A percentile compares a stretch with the other conserved stretches of the same genome.
These are phyloP conservation scores for Cenopis cana DNA, from an alignment of 2,888 invertebrate genomes.

Conservation along the genomic window DNA sequence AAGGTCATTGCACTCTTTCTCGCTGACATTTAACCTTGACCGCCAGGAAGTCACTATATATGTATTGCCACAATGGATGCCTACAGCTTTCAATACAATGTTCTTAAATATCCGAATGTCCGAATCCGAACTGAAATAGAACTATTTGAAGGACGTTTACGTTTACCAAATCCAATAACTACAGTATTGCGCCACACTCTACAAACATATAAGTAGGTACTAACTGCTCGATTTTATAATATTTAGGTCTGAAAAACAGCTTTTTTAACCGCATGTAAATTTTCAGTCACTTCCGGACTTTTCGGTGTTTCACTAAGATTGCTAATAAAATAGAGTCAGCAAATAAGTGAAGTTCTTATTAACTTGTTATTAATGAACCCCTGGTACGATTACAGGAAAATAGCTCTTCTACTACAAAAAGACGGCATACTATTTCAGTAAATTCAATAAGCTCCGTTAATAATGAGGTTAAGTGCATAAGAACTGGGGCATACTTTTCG, in stretches of 20 bases:
- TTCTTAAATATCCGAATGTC: background rate
- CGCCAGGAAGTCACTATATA: slow-evolving; percentile 18
- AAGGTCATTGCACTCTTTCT: slow-evolving; percentile 22
- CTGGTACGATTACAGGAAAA: background rate
- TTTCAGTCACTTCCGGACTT: no score
- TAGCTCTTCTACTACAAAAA: background rate
- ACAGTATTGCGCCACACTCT: background rate
- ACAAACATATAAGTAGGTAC: background rate
- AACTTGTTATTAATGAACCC: background rate
- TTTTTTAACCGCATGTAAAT: no score
- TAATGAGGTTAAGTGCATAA: background rate
- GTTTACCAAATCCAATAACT: background rate
- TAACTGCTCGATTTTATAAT: background rate
- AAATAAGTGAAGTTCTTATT: background rate
- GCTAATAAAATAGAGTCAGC: background rate
- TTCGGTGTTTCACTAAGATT: background rate
- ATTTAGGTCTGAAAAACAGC: background rate
- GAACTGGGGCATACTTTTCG: slow-evolving; percentile 23
- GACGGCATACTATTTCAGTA: background rate
- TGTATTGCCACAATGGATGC: slow-evolving; percentile 4
- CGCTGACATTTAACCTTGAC: slow-evolving; percentile 29
- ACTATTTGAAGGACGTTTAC: background rate
- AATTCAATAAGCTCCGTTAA: slow-evolving; percentile 2
- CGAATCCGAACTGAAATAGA: background rate
- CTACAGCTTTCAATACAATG: background rate